A percentile compares a stretch with the other conserved stretches of the same genome.
Conservation (phyloP, 2,888 invertebrate species). For the Cryptops parisi region DNA sequence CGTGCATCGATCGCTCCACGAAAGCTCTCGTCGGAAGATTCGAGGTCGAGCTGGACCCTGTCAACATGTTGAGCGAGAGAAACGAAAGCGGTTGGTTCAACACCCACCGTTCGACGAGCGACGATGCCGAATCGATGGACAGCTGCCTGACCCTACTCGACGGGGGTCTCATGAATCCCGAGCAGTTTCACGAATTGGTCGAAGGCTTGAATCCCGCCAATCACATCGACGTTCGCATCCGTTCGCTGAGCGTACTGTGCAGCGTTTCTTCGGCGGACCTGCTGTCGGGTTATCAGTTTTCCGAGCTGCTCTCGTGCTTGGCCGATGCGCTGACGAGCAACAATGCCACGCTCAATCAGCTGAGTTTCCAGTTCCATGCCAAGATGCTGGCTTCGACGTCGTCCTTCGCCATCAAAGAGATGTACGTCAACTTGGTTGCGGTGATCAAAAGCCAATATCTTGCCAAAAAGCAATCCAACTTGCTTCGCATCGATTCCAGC, state of each 20-base stretch:
- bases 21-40: conserved; percentile 2
- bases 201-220: not conserved
- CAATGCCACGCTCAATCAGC: not conserved
- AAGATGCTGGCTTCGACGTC: conserved; percentile 8
- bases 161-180: not conserved
- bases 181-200: conserved; percentile 2
- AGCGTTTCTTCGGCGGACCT: not conserved
- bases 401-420: not conserved
- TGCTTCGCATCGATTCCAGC: not conserved
- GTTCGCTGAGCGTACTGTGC: not conserved
- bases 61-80: not conserved
- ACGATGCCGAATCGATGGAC: conserved; percentile 8
- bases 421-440: conserved; percentile 2
- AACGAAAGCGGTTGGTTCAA: not conserved
- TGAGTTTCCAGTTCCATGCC: conserved; percentile 6
- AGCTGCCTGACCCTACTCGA: not conserved
- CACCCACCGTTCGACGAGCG: conserved; percentile 3
- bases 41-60: conserved; percentile 2
- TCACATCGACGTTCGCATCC: not conserved
- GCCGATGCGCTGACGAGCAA: conserved; percentile 1
- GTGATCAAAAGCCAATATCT: not conserved
- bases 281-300: not conserved
- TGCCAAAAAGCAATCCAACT: not conserved
- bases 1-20: not conserved
- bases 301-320: not conserved